Base-by-base conservation (phyloP, 1,140 invertebrate genomes). In the Neomicropteryx cornuta region DNA sequence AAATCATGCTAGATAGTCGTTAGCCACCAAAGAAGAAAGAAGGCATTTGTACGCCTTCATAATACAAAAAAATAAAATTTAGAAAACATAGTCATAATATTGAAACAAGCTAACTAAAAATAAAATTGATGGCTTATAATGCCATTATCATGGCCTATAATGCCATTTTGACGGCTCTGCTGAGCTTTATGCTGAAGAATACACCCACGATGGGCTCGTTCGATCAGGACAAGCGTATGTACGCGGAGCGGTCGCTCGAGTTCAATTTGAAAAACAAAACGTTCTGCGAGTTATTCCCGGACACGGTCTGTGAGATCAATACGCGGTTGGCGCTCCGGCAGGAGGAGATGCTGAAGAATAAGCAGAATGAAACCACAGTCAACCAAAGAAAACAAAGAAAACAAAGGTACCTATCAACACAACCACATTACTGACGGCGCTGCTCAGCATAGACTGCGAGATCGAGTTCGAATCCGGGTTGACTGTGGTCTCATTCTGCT, bases 181-280 rank as follows among this genome's bases (percentile, higher is more conserved):
- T 91, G 11, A 91, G 87, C 66, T 91, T 93, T 54, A 92, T 92
- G 88, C 65, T 92, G 42, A 93, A 97, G 57, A 91, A 85, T 52
- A 94, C 87, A 50, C 92, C 93, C 10, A 98, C 95, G 4, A 68
- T 96, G 39, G 96, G 96, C 2, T 94, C 91, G 39, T 86, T 97
- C 39, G 87, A 93, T 46, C 81, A 77, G 46, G 87, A 97, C 54
- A 97, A 97, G 62, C 73, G 80, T 52, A 75, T 83, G 52, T 70
- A 90, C 39, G 93, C 95, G 33, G 73, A 73, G 30, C 80, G 88
- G 55, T 95, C 92, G 49, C 68, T 92, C 44, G 79, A 87, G 56
- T 94, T 83, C 58, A 99, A 98, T 69, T 67, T 98, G 18, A 85
- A 81, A 52, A 81, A 97, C 59, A 81, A 82, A 56, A 77, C 82